These are phyloP conservation scores for Pangasius sanitwongsei DNA, from an alignment of 2,797 vertebrate species.

Conservation along the genomic window DNA sequence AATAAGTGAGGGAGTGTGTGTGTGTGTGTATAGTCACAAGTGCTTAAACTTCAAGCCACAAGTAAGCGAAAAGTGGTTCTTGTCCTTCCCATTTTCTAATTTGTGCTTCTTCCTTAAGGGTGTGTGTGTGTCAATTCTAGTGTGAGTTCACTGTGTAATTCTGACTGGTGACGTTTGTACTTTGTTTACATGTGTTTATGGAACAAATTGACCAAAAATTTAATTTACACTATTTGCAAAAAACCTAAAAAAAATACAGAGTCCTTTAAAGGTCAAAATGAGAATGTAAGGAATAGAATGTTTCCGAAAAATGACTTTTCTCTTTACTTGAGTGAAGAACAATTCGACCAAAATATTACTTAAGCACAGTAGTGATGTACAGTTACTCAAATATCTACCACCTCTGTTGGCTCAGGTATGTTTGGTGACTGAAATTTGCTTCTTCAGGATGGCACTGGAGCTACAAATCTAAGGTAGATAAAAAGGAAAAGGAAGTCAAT, in stretches of 20 bases:
- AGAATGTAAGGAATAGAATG: neutral
- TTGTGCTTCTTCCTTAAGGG: neutral
- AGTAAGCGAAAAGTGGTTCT: neutral
- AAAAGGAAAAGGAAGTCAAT: neutral
- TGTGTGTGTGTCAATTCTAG: neutral
- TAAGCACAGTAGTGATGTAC: neutral
- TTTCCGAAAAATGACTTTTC: neutral
- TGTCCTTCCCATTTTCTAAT: neutral
- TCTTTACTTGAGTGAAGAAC: neutral
- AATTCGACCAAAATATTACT: neutral
- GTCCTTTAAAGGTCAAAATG: neutral
- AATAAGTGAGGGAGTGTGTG: conserved; percentile 57
- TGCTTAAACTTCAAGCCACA: neutral
- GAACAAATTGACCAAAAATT: neutral
- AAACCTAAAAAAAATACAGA: neutral
- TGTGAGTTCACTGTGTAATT: neutral
- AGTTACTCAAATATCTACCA: neutral
- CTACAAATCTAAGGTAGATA: neutral
- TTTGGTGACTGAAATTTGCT: neutral
- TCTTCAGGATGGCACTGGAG: neutral
- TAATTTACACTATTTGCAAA: neutral
- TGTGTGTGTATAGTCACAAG: neutral
- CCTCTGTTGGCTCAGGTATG: neutral
- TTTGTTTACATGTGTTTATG: neutral
- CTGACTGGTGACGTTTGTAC: neutral